A percentile compares a stretch with the other conserved stretches of the same genome.
Conservation (phyloP, 2,888 invertebrate species). For the Nomada ferruginata region DNA sequence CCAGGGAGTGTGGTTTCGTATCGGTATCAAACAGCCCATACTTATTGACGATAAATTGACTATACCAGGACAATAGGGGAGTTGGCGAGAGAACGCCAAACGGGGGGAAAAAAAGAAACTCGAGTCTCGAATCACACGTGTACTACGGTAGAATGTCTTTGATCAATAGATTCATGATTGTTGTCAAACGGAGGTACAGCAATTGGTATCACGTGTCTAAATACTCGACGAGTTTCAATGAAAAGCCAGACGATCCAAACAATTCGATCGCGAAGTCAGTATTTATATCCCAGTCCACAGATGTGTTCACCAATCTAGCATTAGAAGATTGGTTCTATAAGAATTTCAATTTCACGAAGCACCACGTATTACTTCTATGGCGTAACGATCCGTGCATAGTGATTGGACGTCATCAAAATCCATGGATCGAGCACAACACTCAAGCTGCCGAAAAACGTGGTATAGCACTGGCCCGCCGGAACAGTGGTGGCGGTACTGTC, state of each 20-base stretch:
- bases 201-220: conserved; percentile 15
- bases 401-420: conserved; percentile 98
- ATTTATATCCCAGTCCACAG: conserved; percentile 95
- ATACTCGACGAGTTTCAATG: conserved; percentile 40
- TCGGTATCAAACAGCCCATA: conserved; percentile 15
- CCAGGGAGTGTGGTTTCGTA: conserved; percentile 48
- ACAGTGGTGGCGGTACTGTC: conserved; percentile 98
- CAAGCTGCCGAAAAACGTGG: conserved; percentile 88
- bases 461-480: conserved; percentile 93
- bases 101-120: neutral
- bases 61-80: neutral
- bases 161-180: conserved; percentile 38
- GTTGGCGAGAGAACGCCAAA: neutral
- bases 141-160: conserved; percentile 47
- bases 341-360: conserved; percentile 92
- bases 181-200: conserved; percentile 28
- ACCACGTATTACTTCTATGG: conserved; percentile 96
- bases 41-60: neutral
- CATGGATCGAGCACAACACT: conserved; percentile 96
- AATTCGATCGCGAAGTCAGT: conserved; percentile 91
- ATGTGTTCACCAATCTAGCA: conserved; percentile 97
- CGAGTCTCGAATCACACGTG: neutral
- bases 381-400: conserved; percentile 97
- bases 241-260: conserved; percentile 74
- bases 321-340: conserved; percentile 98